Evolutionary conservation across 2,888 invertebrate species (phyloP).

Genomic region (Cantharis rustica): DNA sequence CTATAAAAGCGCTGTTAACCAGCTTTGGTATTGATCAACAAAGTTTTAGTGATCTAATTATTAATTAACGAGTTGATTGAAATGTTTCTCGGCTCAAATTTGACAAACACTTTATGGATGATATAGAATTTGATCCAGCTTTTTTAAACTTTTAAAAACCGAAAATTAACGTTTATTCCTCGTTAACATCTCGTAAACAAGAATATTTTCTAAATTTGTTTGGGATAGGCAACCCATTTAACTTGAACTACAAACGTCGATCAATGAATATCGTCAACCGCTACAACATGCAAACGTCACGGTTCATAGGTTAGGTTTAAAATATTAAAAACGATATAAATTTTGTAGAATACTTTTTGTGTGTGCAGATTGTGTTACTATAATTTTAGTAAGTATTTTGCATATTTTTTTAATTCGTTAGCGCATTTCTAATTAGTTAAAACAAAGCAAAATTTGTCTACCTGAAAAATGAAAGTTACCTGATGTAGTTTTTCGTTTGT

Average conservation of each 20-base stretch:
- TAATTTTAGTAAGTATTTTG: neutral
- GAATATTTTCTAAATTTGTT: neutral
- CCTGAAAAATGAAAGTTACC: neutral
- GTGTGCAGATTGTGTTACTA: neutral
- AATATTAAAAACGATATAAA: neutral
- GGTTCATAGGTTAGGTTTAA: constrained; percentile 8
- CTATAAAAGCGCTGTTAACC: neutral
- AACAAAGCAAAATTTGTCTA: neutral
- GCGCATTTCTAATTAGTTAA: neutral
- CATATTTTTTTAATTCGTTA: neutral
- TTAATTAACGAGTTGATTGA: neutral
- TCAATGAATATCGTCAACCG: neutral
- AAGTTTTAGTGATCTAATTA: neutral
- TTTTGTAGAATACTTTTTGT: neutral
- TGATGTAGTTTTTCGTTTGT: neutral
- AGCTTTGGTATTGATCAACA: neutral
- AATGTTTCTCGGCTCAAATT: neutral
- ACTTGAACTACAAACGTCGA: neutral
- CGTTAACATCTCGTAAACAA: neutral
- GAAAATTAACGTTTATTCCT: too few species aligned
- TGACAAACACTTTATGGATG: neutral
- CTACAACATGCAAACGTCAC: constrained; percentile 1
- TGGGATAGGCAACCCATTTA: neutral
- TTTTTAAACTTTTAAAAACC: too few species aligned
- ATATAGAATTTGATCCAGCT: neutral